phyloP scores from a whole-genome alignment of 1,140 invertebrate genomes.

The Drosophila albomicans region DNA sequence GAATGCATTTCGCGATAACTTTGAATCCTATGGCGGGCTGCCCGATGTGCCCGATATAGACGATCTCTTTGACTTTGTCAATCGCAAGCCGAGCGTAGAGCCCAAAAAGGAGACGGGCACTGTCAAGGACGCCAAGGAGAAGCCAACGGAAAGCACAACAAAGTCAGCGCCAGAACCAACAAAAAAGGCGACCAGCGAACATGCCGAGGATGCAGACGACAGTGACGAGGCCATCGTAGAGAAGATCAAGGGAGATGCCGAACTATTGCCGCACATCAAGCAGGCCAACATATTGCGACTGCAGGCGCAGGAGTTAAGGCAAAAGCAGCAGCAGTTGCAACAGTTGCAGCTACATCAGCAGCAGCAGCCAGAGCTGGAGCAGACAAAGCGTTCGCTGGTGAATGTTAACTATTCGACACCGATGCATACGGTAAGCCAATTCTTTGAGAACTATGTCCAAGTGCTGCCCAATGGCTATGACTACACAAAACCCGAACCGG shows the following conservation, averaged over 20 bases:
- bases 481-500: conserved; percentile 60
- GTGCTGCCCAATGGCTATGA: conserved; percentile 72
- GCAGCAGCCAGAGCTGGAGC: conserved; percentile 24
- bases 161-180: conserved; percentile 22
- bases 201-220: conserved; percentile 39
- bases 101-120: conserved; percentile 11
- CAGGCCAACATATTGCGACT: conserved; percentile 67
- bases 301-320: conserved; percentile 47
- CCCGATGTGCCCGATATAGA: conserved; percentile 83
- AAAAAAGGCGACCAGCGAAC: conserved; percentile 39
- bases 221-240: conserved; percentile 68
- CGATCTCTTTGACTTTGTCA: conserved; percentile 81
- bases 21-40: conserved; percentile 72
- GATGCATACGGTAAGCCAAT: conserved; percentile 70
- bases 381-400: conserved; percentile 50
- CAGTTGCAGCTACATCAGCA: neutral
- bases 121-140: conserved; percentile 27
- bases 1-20: conserved; percentile 78
- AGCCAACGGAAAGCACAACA: conserved; percentile 35
- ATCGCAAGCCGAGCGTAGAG: conserved; percentile 57
- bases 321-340: conserved; percentile 27
- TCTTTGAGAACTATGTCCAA: conserved; percentile 78
- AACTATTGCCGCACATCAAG: conserved; percentile 71
- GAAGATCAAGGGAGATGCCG: conserved; percentile 82
- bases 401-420: conserved; percentile 79